These are phyloP conservation scores for Trachythela sp. DNA, from an alignment of 64 coral and sea anemone species.

Conservation along the genomic window DNA sequence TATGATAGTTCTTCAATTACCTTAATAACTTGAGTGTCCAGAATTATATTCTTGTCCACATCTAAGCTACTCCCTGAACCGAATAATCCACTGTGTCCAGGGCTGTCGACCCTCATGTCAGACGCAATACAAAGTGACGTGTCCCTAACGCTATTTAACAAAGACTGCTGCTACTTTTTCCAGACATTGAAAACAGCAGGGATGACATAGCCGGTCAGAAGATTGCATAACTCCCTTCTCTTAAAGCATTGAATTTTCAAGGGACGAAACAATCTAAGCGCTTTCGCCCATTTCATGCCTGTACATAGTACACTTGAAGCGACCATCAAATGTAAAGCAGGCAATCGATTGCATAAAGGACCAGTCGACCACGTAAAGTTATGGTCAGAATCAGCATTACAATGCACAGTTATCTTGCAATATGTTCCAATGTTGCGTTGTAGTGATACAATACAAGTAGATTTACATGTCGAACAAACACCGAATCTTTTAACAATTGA, in stretches of 20 bases:
- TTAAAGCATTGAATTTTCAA: neutral
- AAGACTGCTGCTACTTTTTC: neutral
- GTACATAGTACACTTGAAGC: neutral
- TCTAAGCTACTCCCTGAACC: constrained; percentile 18
- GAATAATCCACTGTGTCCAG: constrained; percentile 18
- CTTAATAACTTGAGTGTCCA: constrained; percentile 37
- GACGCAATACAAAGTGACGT: neutral
- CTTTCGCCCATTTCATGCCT: neutral
- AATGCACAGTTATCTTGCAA: neutral
- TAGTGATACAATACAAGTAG: neutral
- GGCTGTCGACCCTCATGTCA: constrained; percentile 25
- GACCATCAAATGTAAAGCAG: neutral
- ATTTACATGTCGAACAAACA: neutral
- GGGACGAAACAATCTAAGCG: neutral
- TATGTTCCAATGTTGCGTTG: neutral
- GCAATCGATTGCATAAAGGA: neutral
- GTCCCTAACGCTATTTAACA: neutral
- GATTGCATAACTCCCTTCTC: neutral
- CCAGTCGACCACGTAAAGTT: neutral
- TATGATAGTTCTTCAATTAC: neutral
- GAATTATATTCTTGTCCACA: constrained; percentile 19
- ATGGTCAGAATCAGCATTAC: neutral
- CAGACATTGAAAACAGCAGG: constrained; percentile 14
- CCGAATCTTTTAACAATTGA: neutral
- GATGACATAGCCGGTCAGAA: neutral